Base-by-base conservation (phyloP, 2,113 vertebrate genomes). In the Oreochromis aureus region DNA sequence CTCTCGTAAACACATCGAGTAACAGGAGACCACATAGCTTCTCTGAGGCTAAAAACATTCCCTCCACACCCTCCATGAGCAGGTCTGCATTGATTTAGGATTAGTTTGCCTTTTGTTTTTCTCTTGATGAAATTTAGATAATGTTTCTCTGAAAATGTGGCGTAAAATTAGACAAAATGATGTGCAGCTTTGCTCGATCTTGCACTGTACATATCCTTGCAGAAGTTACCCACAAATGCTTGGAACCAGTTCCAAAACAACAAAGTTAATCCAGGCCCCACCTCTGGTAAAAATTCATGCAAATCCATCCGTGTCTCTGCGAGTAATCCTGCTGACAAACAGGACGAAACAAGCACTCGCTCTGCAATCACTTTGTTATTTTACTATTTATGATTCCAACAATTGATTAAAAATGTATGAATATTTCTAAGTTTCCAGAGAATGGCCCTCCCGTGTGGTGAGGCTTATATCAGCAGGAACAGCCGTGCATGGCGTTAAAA, bases 291-390 rank as follows among this genome's bases (percentile, higher is more conserved):
- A 73, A 41, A 73, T 46, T 73, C 69, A 46, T 46, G 22, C 69
- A 71, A 71, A 15, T 71, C 36, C 66, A 73, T 27, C 22, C 0
- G 3, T 76, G 44, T 27, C 44, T 76, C 13, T 48, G 22, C 16
- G 4, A 76, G 44, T 11, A 24, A 10, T 48, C 39, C 41, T 27
- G 66, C 39, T 44, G 36, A 71, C 36, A 69, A 8, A 24, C n/a
- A 15, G 19, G n/a, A 24, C 63, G 9, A 16, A 59, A 59, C 24
- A 1, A 44, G 18, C 34, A 5, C 32, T n/a, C 6, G 3, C 34
- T n/a, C 34, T 2, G 0, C 4, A 66, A 2, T 41, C 7, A 41
- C 66, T 71, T 48, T 3, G 3, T 16, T 15, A 44, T 73, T 71
- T 44, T 1, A 9, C 39, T 7, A 44, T 73, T 73, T 44, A 44